phyloP scores from a whole-genome alignment of 2,113 vertebrate species.

The Isichthys henryi region DNA sequence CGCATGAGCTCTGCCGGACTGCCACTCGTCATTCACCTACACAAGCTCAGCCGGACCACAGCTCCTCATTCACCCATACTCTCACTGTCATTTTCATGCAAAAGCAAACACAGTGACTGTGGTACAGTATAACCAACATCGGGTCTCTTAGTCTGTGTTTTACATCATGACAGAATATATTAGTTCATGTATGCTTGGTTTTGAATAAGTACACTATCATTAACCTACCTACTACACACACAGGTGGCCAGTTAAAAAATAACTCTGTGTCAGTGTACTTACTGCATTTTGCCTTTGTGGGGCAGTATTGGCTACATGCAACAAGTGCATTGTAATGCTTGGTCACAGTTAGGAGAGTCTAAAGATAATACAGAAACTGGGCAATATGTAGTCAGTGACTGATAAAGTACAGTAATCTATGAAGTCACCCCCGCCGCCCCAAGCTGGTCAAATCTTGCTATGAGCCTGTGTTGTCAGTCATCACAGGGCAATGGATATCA shows the following conservation, averaged over 20 bases:
- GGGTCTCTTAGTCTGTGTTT: not conserved
- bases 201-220: not conserved
- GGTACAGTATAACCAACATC: no score
- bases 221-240: not conserved
- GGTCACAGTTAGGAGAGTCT: not conserved
- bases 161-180: not conserved
- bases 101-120: no score
- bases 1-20: no score
- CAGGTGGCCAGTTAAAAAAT: no score
- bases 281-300: not conserved
- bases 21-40: no score
- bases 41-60: no score
- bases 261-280: not conserved
- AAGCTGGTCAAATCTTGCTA: not conserved
- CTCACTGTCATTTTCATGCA: no score
- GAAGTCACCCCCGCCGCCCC: not conserved
- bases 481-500: not conserved
- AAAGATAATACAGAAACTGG: not conserved
- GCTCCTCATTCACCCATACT: not conserved
- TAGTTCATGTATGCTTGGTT: not conserved
- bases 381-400: no score
- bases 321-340: not conserved
- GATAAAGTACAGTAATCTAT: no score
- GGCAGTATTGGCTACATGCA: not conserved
- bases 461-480: not conserved